phyloP scores from a whole-genome alignment of 2,797 vertebrate species.

The Amblyopsis hoosieri region DNA sequence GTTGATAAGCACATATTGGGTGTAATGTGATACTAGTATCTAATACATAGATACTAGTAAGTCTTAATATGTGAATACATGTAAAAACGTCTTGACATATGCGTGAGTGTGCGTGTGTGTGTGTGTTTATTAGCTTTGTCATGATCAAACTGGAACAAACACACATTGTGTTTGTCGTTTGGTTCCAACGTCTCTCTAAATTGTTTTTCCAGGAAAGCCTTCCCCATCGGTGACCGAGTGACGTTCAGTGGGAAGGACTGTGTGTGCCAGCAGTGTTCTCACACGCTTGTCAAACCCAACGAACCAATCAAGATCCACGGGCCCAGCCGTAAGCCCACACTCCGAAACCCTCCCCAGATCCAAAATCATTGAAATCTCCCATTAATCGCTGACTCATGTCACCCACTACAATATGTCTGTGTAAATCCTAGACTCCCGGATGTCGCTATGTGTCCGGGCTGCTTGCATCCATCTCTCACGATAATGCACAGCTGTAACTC shows the following conservation, averaged over 20 bases:
- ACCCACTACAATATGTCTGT: background rate
- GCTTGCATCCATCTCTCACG: constrained; percentile 35
- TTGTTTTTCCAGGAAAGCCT: constrained; percentile 85
- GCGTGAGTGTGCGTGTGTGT: background rate
- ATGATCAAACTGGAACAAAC: background rate
- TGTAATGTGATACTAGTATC: too few species aligned
- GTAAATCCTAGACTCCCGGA: constrained; percentile 10
- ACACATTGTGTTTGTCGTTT: constrained; percentile 2
- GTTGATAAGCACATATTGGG: too few species aligned
- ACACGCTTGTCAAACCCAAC: constrained; percentile 85
- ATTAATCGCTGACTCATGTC: background rate
- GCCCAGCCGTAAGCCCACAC: constrained; percentile 89
- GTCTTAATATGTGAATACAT: too few species aligned
- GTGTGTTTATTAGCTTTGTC: background rate
- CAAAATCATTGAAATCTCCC: constrained; percentile 4
- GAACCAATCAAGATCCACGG: constrained; percentile 98
- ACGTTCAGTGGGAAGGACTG: constrained; percentile 98
- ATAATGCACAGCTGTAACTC: constrained; percentile 25
- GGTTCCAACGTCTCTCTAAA: constrained; percentile 32
- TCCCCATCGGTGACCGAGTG: constrained; percentile 97
- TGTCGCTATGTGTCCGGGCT: constrained; percentile 32
- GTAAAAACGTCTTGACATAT: too few species aligned
- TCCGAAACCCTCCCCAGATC: background rate
- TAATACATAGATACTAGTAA: too few species aligned
- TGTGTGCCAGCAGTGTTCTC: constrained; percentile 95